Evolutionary conservation across 2,113 vertebrate species (phyloP).

Genomic region (Ancistrus triradiatus): DNA sequence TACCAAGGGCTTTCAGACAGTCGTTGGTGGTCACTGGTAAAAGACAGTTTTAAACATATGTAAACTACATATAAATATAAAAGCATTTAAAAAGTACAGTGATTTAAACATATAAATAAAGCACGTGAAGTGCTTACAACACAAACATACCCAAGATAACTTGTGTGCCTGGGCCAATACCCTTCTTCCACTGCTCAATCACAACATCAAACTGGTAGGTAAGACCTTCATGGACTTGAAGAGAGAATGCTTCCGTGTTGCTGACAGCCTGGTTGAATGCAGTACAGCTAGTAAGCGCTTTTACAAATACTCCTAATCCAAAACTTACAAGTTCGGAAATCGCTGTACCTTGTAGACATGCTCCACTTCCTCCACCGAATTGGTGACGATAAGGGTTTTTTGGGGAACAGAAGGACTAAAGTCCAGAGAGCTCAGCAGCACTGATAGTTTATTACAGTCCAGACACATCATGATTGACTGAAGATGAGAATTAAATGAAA

Average conservation of each 20-base stretch:
- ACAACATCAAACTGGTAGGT: slow-evolving; percentile 62
- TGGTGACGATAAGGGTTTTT: slow-evolving; percentile 82
- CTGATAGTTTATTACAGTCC: slow-evolving; percentile 68
- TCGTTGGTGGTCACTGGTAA: slow-evolving; percentile 77
- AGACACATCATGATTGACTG: slow-evolving; percentile 75
- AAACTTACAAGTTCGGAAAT: not conserved
- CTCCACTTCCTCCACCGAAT: slow-evolving; percentile 74
- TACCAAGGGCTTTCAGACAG: slow-evolving; percentile 69
- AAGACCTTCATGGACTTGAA: slow-evolving; percentile 73
- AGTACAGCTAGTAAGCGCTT: not conserved
- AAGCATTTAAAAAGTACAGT: not conserved
- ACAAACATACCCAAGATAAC: slow-evolving; percentile 75
- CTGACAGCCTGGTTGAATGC: slow-evolving; percentile 57
- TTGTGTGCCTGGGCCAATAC: slow-evolving; percentile 61
- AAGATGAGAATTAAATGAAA: not conserved
- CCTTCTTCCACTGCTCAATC: slow-evolving; percentile 78
- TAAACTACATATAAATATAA: not conserved
- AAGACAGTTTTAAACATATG: not conserved
- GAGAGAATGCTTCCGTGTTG: slow-evolving; percentile 71
- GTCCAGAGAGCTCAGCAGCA: slow-evolving; percentile 72
- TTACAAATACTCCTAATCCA: not conserved
- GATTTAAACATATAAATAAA: not conserved
- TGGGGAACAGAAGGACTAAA: slow-evolving; percentile 63
- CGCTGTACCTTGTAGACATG: slow-evolving; percentile 73
- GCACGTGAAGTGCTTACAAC: not conserved